These are phyloP conservation scores for Miniopterus natalensis DNA, from an alignment of 2,113 vertebrate genomes.

Conservation along the genomic window DNA sequence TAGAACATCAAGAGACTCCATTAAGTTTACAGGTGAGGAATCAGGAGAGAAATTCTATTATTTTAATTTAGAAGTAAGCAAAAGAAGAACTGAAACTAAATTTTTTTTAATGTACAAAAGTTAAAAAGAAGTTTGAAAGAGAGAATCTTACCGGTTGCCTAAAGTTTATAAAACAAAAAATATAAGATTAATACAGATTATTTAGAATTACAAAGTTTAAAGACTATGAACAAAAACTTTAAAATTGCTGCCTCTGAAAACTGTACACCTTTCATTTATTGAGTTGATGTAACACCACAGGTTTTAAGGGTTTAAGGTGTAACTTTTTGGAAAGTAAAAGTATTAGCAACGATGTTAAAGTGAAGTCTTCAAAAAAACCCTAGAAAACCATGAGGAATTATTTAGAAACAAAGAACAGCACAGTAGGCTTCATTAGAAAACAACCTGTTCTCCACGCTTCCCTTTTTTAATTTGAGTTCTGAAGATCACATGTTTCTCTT, in stretches of 20 bases:
- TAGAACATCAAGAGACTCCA: background rate
- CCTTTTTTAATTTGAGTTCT: background rate
- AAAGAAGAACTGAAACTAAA: background rate
- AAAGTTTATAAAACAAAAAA: background rate
- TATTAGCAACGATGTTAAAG: background rate
- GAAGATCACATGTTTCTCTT: background rate
- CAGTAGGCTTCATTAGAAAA: background rate
- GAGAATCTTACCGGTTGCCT: background rate
- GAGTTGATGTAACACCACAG: background rate
- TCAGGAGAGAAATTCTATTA: background rate
- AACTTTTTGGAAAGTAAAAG: conserved; percentile 2
- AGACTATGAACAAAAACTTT: background rate
- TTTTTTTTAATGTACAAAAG: background rate
- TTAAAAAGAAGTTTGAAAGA: background rate
- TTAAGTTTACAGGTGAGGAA: background rate
- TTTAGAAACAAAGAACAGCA: conserved; percentile 39
- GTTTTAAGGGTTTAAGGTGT: background rate
- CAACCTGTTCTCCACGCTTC: background rate
- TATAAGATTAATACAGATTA: background rate
- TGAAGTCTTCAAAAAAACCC: background rate
- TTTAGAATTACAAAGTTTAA: background rate
- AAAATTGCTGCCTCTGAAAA: background rate
- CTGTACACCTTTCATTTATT: background rate
- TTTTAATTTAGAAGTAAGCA: background rate
- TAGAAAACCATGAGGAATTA: background rate